Evolutionary conservation across 2,888 invertebrate species (phyloP).

Genomic region (Myopa testacea): DNA sequence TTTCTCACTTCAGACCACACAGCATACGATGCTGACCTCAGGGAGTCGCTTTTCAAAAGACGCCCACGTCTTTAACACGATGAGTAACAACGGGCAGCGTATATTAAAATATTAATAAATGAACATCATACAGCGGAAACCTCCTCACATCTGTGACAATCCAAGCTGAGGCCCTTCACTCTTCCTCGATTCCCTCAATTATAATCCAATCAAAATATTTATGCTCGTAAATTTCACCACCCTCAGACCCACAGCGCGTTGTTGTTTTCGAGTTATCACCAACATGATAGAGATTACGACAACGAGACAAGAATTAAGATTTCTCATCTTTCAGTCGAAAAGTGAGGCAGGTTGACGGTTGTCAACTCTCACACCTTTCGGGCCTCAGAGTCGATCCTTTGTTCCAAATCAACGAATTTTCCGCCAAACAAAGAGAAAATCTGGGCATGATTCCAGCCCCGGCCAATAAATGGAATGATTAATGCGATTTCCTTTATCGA

Average conservation of each 20-base stretch:
- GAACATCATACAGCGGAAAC: not conserved
- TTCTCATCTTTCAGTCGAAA: constrained; percentile 45
- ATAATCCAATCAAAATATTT: constrained; percentile 34
- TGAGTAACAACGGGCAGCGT: not conserved
- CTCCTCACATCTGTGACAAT: not conserved
- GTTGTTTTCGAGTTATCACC: constrained; percentile 35
- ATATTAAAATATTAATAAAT: constrained; percentile 9
- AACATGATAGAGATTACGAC: constrained; percentile 19
- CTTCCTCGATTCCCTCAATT: not conserved
- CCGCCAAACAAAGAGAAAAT: constrained; percentile 1
- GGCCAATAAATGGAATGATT: constrained; percentile 45
- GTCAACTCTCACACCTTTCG: constrained; percentile 50
- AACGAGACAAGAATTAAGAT: constrained; percentile 33
- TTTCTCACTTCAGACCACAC: constrained; percentile 5
- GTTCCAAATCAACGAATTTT: constrained; percentile 29
- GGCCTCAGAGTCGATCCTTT: not conserved
- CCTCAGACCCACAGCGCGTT: not conserved
- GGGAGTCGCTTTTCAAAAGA: not conserved
- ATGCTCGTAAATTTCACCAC: constrained; percentile 33
- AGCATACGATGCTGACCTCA: constrained; percentile 2
- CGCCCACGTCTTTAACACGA: constrained; percentile 21
- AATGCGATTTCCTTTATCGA: constrained; percentile 49
- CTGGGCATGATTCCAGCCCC: not conserved
- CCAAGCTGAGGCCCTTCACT: not conserved
- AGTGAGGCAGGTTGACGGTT: constrained; percentile 48